Percentiles rank a stretch among this genome's conserved stretches.
These are phyloP conservation scores for Mormyrus hasselquistii DNA, from an alignment of 2,797 vertebrate genomes.

Conservation along the genomic window DNA sequence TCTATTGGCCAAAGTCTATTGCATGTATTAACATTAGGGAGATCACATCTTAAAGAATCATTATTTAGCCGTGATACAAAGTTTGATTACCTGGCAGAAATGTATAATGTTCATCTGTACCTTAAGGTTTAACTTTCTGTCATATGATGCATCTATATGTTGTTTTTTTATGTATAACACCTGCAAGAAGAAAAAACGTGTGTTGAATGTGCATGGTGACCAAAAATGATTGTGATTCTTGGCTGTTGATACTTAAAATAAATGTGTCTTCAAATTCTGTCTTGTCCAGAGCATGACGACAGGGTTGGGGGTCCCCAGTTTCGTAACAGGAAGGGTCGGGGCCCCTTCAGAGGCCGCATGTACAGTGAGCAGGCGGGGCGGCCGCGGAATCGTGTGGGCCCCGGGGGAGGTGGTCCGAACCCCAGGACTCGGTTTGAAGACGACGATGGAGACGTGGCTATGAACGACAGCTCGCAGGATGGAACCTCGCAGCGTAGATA, in stretches of 20 bases:
- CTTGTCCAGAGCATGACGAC: constrained; percentile 74
- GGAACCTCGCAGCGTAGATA: constrained; percentile 54
- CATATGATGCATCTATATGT: background rate
- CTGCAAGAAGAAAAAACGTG: background rate
- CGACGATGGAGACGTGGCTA: constrained; percentile 66
- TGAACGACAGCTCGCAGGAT: constrained; percentile 70
- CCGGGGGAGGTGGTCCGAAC: constrained; percentile 45
- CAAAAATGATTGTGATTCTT: background rate
- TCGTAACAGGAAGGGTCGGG: constrained; percentile 68
- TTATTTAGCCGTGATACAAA: background rate
- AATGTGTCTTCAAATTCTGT: background rate
- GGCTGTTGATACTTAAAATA: background rate
- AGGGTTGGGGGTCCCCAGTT: constrained; percentile 61
- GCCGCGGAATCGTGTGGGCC: constrained; percentile 55
- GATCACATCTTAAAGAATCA: background rate
- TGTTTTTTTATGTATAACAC: background rate
- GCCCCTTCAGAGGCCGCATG: constrained; percentile 62
- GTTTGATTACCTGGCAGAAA: background rate
- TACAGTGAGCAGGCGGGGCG: constrained; percentile 58
- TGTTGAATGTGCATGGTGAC: background rate
- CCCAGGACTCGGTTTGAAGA: constrained; percentile 61
- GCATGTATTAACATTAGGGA: background rate
- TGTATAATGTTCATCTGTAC: background rate
- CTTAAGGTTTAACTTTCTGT: background rate
- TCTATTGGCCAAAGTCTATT: background rate